Base-by-base conservation (phyloP, 2,888 invertebrate genomes). In the Anticlea derivata region DNA sequence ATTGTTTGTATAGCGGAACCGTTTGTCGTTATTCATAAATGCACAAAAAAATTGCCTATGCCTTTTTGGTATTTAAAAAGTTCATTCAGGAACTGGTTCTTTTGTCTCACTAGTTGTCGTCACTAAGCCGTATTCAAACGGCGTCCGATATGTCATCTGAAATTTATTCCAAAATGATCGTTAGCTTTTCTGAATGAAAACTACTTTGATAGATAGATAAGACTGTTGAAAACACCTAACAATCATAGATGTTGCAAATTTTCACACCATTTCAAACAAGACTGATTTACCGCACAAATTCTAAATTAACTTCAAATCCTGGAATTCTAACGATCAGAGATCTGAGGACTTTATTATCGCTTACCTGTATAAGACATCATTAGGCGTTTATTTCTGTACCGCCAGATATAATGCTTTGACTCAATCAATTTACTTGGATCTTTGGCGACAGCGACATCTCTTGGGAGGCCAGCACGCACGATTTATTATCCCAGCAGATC, bases 281-380 rank as follows among this genome's bases (percentile, higher is more conserved):
- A 55, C 41, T 55, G 55, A 50, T 55, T 55, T 57, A 55, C 31
- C 22, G 54, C 47, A 48, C 56, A 55, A 70, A 73, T 69, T 66
- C 67, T 68, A 56, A 62, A 69, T 70, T 73, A 69, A 70, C 70
- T 65, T 63, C 61, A 59, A 63, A 70, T 68, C 59, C 73, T 67
- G 71, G 73, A 74, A 82, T 83, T 80, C 80, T 83, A 83, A 86
- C 77, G 83, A 85, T 79, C 76, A 65, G 70, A 80, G 78, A 84
- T 83, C 77, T 86, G 84, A 86, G 73, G 84, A 81, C 83, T 85
- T 84, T 84, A 87, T 88, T 82, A 83, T 80, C 73, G 73, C 75
- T 79, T 82, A 86, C 87, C 86, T 86, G 84, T 82, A 84, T 83
- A 81, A 78, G 79, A 84, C 80, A 79, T 89, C 89, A 83, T 89